phyloP scores from a whole-genome alignment of 2,113 vertebrate species.

The Callocephalon fimbriatum region DNA sequence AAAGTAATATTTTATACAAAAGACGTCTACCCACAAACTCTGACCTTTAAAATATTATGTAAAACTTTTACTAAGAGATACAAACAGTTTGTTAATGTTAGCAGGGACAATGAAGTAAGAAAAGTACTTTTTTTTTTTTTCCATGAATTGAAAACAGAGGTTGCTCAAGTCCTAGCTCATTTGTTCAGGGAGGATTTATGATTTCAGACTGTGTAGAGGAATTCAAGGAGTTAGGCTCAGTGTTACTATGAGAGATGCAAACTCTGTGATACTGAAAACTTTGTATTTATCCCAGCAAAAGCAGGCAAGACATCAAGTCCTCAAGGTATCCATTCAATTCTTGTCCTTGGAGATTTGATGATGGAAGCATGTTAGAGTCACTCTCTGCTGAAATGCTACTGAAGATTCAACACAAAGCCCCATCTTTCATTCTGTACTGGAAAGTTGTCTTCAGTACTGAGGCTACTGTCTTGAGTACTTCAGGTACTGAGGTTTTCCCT shows the following conservation, averaged over 20 bases:
- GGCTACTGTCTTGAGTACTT: too few relatives aligned
- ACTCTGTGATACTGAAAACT: neutral
- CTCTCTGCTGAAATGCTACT: neutral
- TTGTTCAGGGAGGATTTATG: neutral
- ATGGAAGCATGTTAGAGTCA: neutral
- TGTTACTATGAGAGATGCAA: neutral
- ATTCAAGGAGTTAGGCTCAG: neutral
- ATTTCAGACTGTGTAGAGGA: neutral
- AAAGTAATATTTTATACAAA: conserved; percentile 45
- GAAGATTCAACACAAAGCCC: neutral
- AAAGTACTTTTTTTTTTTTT: neutral
- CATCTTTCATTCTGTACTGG: neutral
- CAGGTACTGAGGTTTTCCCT: neutral
- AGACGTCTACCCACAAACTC: neutral
- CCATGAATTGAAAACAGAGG: neutral
- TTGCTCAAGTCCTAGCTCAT: neutral
- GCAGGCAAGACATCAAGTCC: too few relatives aligned
- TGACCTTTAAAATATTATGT: conserved; percentile 48
- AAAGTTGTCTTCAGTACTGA: neutral
- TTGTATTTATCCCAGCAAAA: neutral
- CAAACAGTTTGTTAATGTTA: neutral
- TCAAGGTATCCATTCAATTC: neutral
- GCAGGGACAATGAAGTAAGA: neutral
- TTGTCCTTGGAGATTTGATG: neutral
- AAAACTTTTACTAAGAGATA: neutral